A percentile compares a stretch with the other conserved stretches of the same genome.
Evolutionary conservation across 1,140 invertebrate genomes (phyloP).

Genomic region (Andricus grossulariae): DNA sequence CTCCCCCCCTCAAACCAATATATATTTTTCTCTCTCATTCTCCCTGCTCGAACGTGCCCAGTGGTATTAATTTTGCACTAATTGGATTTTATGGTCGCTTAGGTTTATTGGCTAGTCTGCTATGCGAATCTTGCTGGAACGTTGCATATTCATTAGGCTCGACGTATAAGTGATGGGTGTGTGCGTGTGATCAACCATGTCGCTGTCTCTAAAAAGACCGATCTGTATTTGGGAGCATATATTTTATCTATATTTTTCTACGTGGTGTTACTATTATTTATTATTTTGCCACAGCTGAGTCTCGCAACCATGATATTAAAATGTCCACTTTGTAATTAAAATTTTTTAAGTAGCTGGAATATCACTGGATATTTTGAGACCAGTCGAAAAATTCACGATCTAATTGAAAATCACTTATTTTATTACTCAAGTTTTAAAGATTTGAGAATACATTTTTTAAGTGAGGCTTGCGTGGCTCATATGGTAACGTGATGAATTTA

Average conservation of each 20-base stretch:
- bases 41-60: constrained; percentile 44
- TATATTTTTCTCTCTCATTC: constrained; percentile 13
- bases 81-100: constrained; percentile 74
- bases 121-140: constrained; percentile 48
- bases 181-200: constrained; percentile 31
- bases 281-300: not conserved
- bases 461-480: too few relatives aligned
- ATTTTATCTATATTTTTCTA: not conserved
- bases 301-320: too few relatives aligned
- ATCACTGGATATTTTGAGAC: too few relatives aligned
- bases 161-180: constrained; percentile 35
- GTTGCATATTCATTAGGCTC: constrained; percentile 68
- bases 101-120: constrained; percentile 66
- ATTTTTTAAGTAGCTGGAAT: too few relatives aligned
- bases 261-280: constrained; percentile 27
- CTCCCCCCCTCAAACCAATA: constrained; percentile 10
- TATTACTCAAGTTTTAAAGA: too few relatives aligned
- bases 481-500: too few relatives aligned
- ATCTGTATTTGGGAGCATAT: constrained; percentile 16
- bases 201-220: constrained; percentile 3
- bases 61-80: constrained; percentile 71
- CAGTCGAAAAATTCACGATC: too few relatives aligned
- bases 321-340: too few relatives aligned
- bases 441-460: too few relatives aligned
- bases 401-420: too few relatives aligned